Evolutionary conservation across 2,888 invertebrate genomes (phyloP), one percentile per base, ranked within the genome.

Genomic region (Amblyteles armatorius): DNA sequence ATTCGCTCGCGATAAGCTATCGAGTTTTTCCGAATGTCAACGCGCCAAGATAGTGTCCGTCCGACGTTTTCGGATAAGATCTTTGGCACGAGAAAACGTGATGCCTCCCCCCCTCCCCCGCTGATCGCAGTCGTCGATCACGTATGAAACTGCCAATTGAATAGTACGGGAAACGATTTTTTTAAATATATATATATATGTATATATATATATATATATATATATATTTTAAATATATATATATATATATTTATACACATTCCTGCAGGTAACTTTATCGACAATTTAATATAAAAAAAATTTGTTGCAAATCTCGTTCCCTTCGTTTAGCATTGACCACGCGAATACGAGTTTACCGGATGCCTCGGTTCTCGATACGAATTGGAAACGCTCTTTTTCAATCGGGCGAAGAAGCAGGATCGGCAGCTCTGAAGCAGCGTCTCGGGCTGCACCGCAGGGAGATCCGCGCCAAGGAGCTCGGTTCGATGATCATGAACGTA

Each of bases 371-470:
- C 73, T 74, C 71, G 73, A 80, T 82, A 84, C 74, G 82, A 86
- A 85, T 87, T 84, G 84, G 78, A 82, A 87, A 82, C 73, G 84
- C 83, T 48, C 44, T 87, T 87, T 87, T 87, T 85, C 80, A 80
- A 79, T 71, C 81, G 60, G 71, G 83, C 67, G 26, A 60, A 72
- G 79, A 77, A 82, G 57, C 78, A 74, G 63, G 77, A 84, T 84
- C 80, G 29, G 60, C 19, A 60, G 80, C 73, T 50, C 81, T 26
- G 57, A 48, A 4, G 44, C 11, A 22, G 22, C 80, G 57, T 57
- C 40, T 73, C 79, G 83, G 80, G 22, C 33, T 48, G 71, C 55
- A 79, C 52, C 76, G 78, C 80, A 86, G 83, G 85, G 83, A 86
- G 84, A 81, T 83, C 85, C 67, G 72, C 86, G 85, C 57, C 84